These are phyloP conservation scores for Anoplopoma fimbria DNA, from an alignment of 2,113 vertebrate species.

Conservation along the genomic window DNA sequence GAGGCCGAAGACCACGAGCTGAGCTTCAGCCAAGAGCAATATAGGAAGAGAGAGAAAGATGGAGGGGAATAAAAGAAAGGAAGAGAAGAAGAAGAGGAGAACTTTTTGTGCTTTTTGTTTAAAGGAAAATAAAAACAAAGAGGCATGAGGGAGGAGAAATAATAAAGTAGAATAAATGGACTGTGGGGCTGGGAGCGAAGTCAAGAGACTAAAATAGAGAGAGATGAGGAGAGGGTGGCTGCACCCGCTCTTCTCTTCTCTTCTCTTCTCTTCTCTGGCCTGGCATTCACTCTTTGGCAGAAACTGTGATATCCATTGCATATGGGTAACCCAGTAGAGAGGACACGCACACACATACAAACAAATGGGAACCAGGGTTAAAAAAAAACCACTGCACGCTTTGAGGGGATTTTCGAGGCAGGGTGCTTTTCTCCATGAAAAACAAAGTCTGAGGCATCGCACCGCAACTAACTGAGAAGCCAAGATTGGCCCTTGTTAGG, in stretches of 20 bases:
- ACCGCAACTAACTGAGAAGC: slow-evolving; percentile 45
- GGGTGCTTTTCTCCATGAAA: slow-evolving; percentile 35
- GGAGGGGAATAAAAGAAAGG: not conserved
- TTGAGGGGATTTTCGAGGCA: slow-evolving; percentile 53
- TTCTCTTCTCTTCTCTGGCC: slow-evolving; percentile 63
- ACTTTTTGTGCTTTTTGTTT: slow-evolving; percentile 47
- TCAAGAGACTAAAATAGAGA: slow-evolving; percentile 55
- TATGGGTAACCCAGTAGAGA: slow-evolving; percentile 58
- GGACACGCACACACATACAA: slow-evolving; percentile 27
- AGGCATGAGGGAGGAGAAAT: slow-evolving; percentile 19
- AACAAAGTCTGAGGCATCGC: slow-evolving; percentile 39
- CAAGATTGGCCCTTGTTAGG: slow-evolving; percentile 56
- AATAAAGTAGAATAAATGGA: slow-evolving; percentile 54
- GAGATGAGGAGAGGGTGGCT: slow-evolving; percentile 53
- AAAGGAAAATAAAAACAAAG: slow-evolving; percentile 47
- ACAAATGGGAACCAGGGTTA: slow-evolving; percentile 45
- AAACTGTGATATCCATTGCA: slow-evolving; percentile 64
- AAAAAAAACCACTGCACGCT: slow-evolving; percentile 54
- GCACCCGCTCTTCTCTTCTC: slow-evolving; percentile 57
- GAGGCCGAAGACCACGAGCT: slow-evolving; percentile 51
- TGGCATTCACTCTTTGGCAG: slow-evolving; percentile 71
- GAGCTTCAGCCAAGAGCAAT: slow-evolving; percentile 53
- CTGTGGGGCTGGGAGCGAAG: slow-evolving; percentile 38
- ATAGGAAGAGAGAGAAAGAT: slow-evolving; percentile 20
- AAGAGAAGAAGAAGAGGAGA: slow-evolving; percentile 1